phyloP scores from a whole-genome alignment of 2,113 vertebrate species.

The Aegithalos caudatus region DNA sequence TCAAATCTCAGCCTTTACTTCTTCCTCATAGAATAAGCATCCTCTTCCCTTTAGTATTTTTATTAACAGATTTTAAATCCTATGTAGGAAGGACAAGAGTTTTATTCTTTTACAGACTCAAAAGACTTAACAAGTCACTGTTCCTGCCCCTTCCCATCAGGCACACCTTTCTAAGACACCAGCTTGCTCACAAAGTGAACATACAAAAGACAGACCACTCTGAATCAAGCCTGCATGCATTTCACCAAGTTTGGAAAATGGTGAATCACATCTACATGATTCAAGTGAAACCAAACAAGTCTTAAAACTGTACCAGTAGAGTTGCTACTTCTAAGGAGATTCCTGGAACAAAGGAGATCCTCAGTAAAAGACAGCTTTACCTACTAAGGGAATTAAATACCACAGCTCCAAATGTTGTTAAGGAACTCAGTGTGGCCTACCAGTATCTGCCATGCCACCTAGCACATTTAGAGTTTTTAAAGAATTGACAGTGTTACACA shows the following conservation, averaged over 20 bases:
- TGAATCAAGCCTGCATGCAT: rapidly evolving
- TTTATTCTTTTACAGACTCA: background rate
- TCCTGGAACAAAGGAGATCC: background rate
- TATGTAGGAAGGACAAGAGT: background rate
- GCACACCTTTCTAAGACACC: background rate
- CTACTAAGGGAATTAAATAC: background rate
- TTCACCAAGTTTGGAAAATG: background rate
- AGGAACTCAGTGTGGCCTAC: background rate
- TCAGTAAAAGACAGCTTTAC: background rate
- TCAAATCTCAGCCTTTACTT: background rate
- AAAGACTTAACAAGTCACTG: background rate
- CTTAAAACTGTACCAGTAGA: background rate
- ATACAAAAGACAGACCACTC: background rate
- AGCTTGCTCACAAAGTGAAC: background rate
- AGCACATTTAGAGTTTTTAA: background rate
- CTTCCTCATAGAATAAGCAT: background rate
- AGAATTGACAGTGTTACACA: background rate
- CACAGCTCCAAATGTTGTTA: background rate
- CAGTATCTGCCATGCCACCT: background rate
- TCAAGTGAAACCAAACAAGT: background rate
- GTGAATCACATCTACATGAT: background rate
- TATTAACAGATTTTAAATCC: background rate
- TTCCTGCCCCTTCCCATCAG: background rate
- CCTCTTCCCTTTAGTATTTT: background rate
- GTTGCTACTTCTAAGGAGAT: background rate